phyloP scores from a whole-genome alignment of 1,140 invertebrate genomes.

The Drosophila lowei region DNA sequence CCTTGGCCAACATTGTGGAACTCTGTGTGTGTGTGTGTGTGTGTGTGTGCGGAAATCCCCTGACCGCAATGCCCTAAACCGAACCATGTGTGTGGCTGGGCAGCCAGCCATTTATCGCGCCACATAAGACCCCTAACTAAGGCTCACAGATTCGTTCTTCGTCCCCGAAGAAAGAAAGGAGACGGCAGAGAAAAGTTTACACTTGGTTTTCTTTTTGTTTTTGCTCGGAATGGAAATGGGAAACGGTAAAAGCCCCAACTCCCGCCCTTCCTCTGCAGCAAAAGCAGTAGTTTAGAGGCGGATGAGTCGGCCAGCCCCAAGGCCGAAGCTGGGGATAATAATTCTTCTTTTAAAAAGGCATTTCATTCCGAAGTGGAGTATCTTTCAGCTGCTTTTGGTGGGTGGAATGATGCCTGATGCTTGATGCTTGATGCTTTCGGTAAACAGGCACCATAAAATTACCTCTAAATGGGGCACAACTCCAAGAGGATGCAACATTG shows the following conservation, averaged over 20 bases:
- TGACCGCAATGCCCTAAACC: constrained; percentile 15
- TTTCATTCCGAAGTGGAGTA: background rate
- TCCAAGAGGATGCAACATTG: constrained; percentile 59
- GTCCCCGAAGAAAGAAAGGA: too few species aligned
- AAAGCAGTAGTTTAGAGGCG: too few species aligned
- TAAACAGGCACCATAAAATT: constrained; percentile 72
- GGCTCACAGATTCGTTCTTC: too few species aligned
- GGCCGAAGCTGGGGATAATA: constrained; percentile 23
- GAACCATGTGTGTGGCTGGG: background rate
- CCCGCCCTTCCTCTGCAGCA: too few species aligned
- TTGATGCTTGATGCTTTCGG: constrained; percentile 66
- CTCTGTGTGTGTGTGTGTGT: background rate
- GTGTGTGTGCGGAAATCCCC: constrained; percentile 26
- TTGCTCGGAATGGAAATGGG: too few species aligned
- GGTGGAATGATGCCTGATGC: constrained; percentile 49
- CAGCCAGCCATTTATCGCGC: too few species aligned
- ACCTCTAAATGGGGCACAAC: constrained; percentile 52
- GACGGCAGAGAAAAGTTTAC: too few species aligned
- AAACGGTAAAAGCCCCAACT: too few species aligned
- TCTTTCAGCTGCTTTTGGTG: background rate
- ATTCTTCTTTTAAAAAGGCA: constrained; percentile 37
- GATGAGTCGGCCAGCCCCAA: background rate
- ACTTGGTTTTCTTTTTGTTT: too few species aligned
- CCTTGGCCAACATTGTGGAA: constrained; percentile 28
- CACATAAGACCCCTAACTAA: too few species aligned